Evolutionary conservation across 2,888 invertebrate genomes (phyloP), one percentile per base, ranked within the genome.

Genomic region (Drosophila stalkeri): DNA sequence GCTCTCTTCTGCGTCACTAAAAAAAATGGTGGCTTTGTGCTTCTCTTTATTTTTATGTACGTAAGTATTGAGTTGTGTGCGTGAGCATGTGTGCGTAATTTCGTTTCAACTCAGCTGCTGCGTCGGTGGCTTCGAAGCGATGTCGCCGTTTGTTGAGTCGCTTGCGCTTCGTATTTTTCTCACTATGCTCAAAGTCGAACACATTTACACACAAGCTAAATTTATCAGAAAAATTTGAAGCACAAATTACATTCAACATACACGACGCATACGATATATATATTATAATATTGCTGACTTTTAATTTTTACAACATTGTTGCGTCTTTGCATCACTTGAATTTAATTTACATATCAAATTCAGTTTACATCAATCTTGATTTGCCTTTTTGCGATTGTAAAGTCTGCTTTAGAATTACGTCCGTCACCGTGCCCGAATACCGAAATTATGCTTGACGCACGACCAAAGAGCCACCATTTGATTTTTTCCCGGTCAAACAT

Each of bases 401-500:
- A 39, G 37, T 39, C 14, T 39, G 16, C 16, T 52, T 16, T 44
- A 5, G 12, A 47, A 2, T 55, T 20, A 43, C 18, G 52, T 74
- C 71, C 64, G 71, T 62, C 61, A 52, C 71, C 57, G 56, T 31
- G 14, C 39, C 31, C 49, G 57, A 66, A 60, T 66, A 60, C 77
- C 77, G 71, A 56, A 75, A 37, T 55, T 60, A 71, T 71, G 75
- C 66, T 77, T 75, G 64, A 62, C 49, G 67, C 27, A 33, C 77
- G 49, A 37, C 35, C 66, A 20, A 70, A 68, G 56, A 59, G 49
- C 70, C 62, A 71, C 52, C 76, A 33, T 78, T 83, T 80, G 77
- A 83, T 73, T 85, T 81, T 80, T 84, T 80, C 82, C 82, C 82
- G 82, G 84, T 83, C 77, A 76, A 75, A 52, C 66, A 46, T 5